These are phyloP conservation scores for Trichonephila inaurata DNA, from an alignment of 1,140 invertebrate species.

Conservation along the genomic window DNA sequence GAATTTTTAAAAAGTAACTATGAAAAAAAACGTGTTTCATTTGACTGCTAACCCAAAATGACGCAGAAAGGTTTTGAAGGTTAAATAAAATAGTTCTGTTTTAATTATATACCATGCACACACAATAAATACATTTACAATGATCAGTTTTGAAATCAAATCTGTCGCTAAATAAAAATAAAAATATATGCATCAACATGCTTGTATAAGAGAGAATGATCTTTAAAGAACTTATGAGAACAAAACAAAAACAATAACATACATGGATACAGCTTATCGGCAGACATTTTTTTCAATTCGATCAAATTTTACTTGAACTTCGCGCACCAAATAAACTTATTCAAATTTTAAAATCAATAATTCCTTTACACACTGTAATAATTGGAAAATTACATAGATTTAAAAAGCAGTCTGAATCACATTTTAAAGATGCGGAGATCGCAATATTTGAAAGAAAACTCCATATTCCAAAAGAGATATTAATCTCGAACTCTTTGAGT, in stretches of 20 bases:
- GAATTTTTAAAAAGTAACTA: not conserved
- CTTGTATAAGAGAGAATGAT: not conserved
- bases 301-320: conserved; percentile 49
- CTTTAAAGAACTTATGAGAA: not conserved
- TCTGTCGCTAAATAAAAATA: not conserved
- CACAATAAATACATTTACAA: no score
- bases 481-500: conserved; percentile 71
- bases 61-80: conserved; percentile 17
- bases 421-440: conserved; percentile 26
- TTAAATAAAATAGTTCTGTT: conserved; percentile 27
- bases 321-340: conserved; percentile 26
- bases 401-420: not conserved
- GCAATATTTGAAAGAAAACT: not conserved
- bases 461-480: conserved; percentile 55
- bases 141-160: no score
- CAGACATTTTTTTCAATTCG: conserved; percentile 64
- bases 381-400: not conserved
- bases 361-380: not conserved
- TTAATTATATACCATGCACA: not conserved
- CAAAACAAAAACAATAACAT: conserved; percentile 71
- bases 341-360: not conserved
- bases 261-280: conserved; percentile 74
- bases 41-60: not conserved
- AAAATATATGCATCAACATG: not conserved
- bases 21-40: not conserved